Evolutionary conservation across 1,140 invertebrate species (phyloP), one percentile per base, ranked within the genome.

Genomic region (Brachionus asplanchnoidis): DNA sequence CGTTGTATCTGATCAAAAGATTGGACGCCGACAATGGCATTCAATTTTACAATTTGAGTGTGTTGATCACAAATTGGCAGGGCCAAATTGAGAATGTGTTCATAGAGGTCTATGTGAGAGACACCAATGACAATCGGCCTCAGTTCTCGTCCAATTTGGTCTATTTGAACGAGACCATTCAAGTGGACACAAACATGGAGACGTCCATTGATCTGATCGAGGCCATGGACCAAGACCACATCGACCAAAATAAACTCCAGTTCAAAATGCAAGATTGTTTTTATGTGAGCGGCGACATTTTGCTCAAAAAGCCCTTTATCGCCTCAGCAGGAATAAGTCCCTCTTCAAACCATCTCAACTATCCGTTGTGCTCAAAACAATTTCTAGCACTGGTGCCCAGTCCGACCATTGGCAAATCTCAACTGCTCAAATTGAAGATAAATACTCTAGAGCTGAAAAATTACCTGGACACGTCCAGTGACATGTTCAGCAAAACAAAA

Each of bases 201-300:
- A 77, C 73, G 9, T 50, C 20, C 9, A 40, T 82, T 60, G 53
- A 82, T 68, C 23, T 82, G 11, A 36, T 68, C 50, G 65, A 82
- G 44, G 79, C 53, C 8, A 20, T 20, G 12, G 79, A 82, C 23
- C 20, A 2, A 12, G 79, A 82, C n/a, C 20, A 42, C 4, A 42
- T 82, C 3, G 79, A 82, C 32, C 6, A 44, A 4, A 23, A 68
- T 3, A 60, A 68, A 42, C 65, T 82, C 12, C 56, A 20, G 5
- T 82, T 65, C 12, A 82, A 82, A 82, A 8, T 82, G 5, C 53
- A 82, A 46, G 79, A 82, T 65, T 82, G 79, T 46, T 82, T 82
- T 20, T 68, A 82, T 17, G 0, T 82, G 20, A 68, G 50, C 40
- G 9, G n/a, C 2, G 36, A 44, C 36, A 20, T 82, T 26, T 46